These are phyloP conservation scores for Hemicentrotus pulcherrimus DNA, from an alignment of 35 echinoderm and acorn worm species.

Conservation along the genomic window DNA sequence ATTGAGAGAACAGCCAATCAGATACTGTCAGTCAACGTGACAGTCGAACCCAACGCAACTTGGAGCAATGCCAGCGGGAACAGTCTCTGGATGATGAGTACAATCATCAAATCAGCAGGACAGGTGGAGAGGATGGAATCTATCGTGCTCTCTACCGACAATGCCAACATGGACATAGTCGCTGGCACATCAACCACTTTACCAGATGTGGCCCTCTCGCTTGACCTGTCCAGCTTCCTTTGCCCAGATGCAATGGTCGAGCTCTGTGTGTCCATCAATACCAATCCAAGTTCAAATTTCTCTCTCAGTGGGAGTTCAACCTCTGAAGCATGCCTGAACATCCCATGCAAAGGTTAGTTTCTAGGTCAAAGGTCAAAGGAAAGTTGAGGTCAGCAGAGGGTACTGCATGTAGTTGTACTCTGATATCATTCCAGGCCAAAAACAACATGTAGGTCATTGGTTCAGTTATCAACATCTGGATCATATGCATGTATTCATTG, in stretches of 20 bases:
- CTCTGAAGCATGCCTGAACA: neutral
- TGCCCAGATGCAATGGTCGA: neutral
- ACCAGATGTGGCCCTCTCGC: neutral
- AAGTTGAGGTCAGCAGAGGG: neutral
- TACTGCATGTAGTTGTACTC: too few species aligned
- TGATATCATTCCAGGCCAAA: too few species aligned
- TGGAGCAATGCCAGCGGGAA: slow-evolving; percentile 22
- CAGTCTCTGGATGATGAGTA: neutral
- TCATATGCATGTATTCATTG: too few species aligned
- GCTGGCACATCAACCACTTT: neutral
- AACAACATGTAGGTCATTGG: too few species aligned
- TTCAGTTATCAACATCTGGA: too few species aligned
- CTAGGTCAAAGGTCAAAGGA: neutral
- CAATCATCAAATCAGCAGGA: neutral
- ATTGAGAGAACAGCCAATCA: slow-evolving; percentile 34
- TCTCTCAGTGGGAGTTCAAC: neutral
- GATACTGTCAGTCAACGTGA: slow-evolving; percentile 11
- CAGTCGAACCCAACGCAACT: neutral
- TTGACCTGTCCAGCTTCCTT: neutral
- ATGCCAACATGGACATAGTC: neutral
- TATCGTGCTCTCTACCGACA: neutral
- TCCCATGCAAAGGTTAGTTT: slow-evolving; percentile 23
- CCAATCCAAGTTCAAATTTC: neutral
- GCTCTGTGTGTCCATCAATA: neutral
- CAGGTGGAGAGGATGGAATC: neutral